Base-by-base conservation (phyloP, 2,888 invertebrate species). In the Drosophila gaucha region DNA sequence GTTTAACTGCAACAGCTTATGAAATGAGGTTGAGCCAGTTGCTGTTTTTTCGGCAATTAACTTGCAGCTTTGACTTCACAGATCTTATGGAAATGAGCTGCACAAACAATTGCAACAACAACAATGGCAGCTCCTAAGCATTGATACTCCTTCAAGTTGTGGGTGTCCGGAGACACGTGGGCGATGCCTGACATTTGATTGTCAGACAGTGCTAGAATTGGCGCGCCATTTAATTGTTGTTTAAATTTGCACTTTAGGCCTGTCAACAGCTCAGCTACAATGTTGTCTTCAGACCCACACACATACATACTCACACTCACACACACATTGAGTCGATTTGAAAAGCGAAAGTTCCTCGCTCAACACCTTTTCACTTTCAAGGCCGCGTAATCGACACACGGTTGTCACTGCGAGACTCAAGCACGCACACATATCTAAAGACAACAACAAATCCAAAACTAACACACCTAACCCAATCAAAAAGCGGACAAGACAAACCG, bases 301-400 rank as follows among this genome's bases (percentile, higher is more conserved):
- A 54, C 31, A 50, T 22, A 46, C 38, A 39, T 14, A 28, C 8
- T 39, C 31, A 39, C 9, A 20, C 26, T 30, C 10, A 26, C 20
- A 18, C 10, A 36, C 26, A 33, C 22, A 14, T 16, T 28, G 8
- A 28, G 14, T 46, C 30, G 33, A 31, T 30, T 50, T 50, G 52
- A 76, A 76, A 76, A 76, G 73, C 72, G 73, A 76, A 76, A 76
- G 73, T 75, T 68, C 41, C 59, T 46, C 67, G 66, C 22, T 74
- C 80, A 89, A 90, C 88, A 90, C 89, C 88, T 90, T 90, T 90
- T 90, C 90, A 89, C 90, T 90, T 90, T 90, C 90, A 90, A 90
- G 90, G 90, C 85, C 80, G 85, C 80, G 62, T 72, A 83, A 80
- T 83, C 84, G 73, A 79, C 75, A 58, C 67, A 78, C 70, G 57